These are phyloP conservation scores for Luehdorfia chinensis DNA, from an alignment of 1,140 invertebrate genomes.

Conservation along the genomic window DNA sequence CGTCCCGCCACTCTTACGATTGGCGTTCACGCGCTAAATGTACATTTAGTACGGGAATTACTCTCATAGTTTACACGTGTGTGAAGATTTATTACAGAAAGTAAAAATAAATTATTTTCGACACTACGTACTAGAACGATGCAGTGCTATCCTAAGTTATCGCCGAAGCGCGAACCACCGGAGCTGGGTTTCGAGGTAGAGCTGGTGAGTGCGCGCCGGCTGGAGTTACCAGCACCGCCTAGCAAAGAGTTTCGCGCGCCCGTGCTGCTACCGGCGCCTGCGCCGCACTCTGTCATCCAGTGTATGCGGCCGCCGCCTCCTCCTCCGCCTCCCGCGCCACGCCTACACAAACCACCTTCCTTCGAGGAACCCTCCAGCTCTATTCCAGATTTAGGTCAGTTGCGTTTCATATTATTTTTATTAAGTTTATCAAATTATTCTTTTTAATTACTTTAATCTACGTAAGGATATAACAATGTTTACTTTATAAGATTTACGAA, in stretches of 20 bases:
- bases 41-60: slow-evolving; percentile 8
- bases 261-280: slow-evolving; percentile 65
- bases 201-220: slow-evolving; percentile 55
- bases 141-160: slow-evolving; percentile 68
- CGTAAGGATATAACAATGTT: too few relatives aligned
- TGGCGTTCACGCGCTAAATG: background rate
- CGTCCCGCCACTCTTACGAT: slow-evolving; percentile 15
- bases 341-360: slow-evolving; percentile 54
- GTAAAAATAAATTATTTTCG: background rate
- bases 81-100: too few relatives aligned
- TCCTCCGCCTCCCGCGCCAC: slow-evolving; percentile 74
- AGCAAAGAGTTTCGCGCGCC: slow-evolving; percentile 70
- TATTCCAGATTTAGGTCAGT: slow-evolving; percentile 90
- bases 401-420: too few relatives aligned
- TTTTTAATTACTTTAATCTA: too few relatives aligned
- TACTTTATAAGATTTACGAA: too few relatives aligned
- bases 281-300: slow-evolving; percentile 75
- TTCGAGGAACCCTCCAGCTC: slow-evolving; percentile 89
- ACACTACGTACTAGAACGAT: slow-evolving; percentile 35
- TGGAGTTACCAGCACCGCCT: slow-evolving; percentile 70
- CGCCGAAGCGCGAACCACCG: slow-evolving; percentile 58
- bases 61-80: too few relatives aligned
- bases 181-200: slow-evolving; percentile 54
- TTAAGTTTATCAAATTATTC: too few relatives aligned
- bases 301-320: slow-evolving; percentile 79